A percentile compares a stretch with the other conserved stretches of the same genome.
phyloP scores from a whole-genome alignment of 2,113 vertebrate genomes.

The Sapayoa aenigma region DNA sequence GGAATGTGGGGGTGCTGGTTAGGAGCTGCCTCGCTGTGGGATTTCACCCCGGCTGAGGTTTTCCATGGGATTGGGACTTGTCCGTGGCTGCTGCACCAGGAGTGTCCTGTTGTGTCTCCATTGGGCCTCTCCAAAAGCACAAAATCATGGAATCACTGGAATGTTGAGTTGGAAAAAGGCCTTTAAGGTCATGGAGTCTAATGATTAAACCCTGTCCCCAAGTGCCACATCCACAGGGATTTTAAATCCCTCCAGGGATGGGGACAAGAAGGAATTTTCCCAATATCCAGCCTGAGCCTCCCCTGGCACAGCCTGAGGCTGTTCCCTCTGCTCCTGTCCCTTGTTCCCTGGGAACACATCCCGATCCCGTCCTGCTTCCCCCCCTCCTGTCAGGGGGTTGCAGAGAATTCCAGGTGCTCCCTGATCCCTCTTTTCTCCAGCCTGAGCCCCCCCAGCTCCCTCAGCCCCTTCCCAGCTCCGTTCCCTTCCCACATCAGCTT shows the following conservation, averaged over 20 bases:
- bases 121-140: rapidly evolving
- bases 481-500: neutral
- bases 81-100: rapidly evolving
- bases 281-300: rapidly evolving
- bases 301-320: neutral
- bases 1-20: neutral
- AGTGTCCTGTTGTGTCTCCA: rapidly evolving
- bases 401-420: neutral
- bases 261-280: too few species aligned
- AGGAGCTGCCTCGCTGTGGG: rapidly evolving
- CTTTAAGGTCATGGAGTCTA: rapidly evolving
- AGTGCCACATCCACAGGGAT: rapidly evolving
- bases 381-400: neutral
- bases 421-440: neutral
- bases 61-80: neutral
- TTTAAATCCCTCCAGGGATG: neutral
- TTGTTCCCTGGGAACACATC: neutral
- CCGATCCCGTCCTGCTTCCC: neutral
- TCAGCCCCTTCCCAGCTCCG: neutral
- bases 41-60: neutral
- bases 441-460: neutral
- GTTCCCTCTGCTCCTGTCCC: neutral
- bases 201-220: neutral
- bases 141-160: too few species aligned
- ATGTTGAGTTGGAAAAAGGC: rapidly evolving